These are phyloP conservation scores for Clusia tigrina DNA, from an alignment of 2,888 invertebrate species.

Conservation along the genomic window DNA sequence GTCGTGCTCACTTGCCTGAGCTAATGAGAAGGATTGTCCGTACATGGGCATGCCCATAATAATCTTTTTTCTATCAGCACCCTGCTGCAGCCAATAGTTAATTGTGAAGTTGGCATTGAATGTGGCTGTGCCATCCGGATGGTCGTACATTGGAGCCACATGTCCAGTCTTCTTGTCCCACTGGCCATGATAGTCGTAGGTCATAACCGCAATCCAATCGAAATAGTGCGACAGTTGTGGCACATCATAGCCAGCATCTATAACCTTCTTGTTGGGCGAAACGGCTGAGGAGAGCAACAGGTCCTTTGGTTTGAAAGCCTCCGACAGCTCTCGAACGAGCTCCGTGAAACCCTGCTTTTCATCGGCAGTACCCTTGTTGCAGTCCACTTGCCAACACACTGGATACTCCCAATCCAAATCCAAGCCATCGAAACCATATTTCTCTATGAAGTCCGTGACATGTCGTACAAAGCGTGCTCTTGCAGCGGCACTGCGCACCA, in stretches of 20 bases:
- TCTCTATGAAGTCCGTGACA: constrained; percentile 78
- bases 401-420: constrained; percentile 97
- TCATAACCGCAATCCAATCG: constrained; percentile 92
- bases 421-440: constrained; percentile 86
- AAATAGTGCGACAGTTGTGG: constrained; percentile 77
- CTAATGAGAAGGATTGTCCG: constrained; percentile 86
- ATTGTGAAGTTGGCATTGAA: constrained; percentile 90
- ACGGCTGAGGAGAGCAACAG: constrained; percentile 83
- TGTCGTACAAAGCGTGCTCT: constrained; percentile 78
- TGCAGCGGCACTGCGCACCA: constrained; percentile 78
- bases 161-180: constrained; percentile 93
- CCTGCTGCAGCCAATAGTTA: constrained; percentile 84
- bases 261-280: constrained; percentile 83
- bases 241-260: constrained; percentile 86
- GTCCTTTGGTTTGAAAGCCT: constrained; percentile 75
- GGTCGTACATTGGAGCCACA: constrained; percentile 84
- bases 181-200: constrained; percentile 90
- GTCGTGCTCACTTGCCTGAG: constrained; percentile 71
- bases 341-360: constrained; percentile 82
- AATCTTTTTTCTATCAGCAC: constrained; percentile 80
- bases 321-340: constrained; percentile 77
- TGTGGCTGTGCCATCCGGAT: constrained; percentile 75
- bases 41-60: constrained; percentile 90
- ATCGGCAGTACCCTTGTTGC: constrained; percentile 80
- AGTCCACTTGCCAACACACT: constrained; percentile 89